Evolutionary conservation across 2,113 vertebrate genomes (phyloP).

Genomic region (Ictidomys tridecemlineatus): DNA sequence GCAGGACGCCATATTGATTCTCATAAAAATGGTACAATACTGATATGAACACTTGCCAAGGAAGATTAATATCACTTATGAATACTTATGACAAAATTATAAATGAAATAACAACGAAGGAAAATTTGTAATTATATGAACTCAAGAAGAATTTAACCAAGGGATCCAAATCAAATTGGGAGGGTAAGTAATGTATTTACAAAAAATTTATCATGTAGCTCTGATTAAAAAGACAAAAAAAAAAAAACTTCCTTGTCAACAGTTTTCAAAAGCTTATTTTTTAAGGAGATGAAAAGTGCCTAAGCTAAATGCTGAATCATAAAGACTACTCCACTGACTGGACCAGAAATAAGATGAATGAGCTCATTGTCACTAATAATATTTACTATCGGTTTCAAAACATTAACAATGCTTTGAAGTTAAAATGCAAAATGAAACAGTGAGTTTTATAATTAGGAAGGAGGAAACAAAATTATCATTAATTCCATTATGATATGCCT

Average conservation of each 20-base stretch:
- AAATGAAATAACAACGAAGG: conserved; percentile 7
- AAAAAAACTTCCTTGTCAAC: neutral
- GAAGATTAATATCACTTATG: neutral
- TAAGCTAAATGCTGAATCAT: conserved; percentile 38
- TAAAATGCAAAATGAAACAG: neutral
- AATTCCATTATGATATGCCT: neutral
- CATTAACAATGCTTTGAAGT: neutral
- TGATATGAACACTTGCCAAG: conserved; percentile 16
- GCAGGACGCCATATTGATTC: conserved; percentile 40
- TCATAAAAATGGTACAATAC: neutral
- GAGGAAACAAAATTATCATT: neutral
- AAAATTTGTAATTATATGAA: conserved; percentile 18
- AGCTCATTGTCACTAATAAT: neutral
- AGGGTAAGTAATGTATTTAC: neutral
- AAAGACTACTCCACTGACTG: neutral
- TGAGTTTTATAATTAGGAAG: neutral
- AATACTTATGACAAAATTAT: conserved; percentile 55
- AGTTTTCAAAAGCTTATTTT: conserved; percentile 44
- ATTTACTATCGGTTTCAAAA: neutral
- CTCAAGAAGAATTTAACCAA: neutral
- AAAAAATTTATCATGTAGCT: neutral
- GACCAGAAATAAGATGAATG: neutral
- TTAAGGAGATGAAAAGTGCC: conserved; percentile 36
- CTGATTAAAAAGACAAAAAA: neutral
- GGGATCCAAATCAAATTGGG: neutral